Evolutionary conservation across 2,113 vertebrate species (phyloP).

Genomic region (Reinhardtius hippoglossoides): DNA sequence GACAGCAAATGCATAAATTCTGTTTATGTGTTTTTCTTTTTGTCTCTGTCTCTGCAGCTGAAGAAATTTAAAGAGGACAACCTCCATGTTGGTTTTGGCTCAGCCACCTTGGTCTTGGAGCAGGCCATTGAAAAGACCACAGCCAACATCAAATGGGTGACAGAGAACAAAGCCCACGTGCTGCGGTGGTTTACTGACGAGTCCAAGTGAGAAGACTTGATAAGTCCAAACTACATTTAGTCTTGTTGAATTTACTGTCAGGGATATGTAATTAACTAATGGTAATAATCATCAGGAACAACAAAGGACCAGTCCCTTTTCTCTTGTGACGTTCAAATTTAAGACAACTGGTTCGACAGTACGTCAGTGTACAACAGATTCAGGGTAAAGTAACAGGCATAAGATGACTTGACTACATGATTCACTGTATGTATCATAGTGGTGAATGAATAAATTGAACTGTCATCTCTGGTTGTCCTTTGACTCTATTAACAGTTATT

Average conservation of each 20-base stretch:
- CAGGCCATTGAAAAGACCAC: constrained; percentile 90
- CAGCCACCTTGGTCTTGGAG: constrained; percentile 86
- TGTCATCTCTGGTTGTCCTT: neutral
- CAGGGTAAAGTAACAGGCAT: neutral
- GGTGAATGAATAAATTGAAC: neutral
- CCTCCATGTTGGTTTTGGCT: constrained; percentile 86
- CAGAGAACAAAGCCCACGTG: constrained; percentile 81
- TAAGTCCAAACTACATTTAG: neutral
- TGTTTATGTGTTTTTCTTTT: neutral
- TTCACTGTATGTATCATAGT: neutral
- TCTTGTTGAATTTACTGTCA: constrained; percentile 2
- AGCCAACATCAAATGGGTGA: constrained; percentile 91
- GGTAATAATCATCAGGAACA: too few species aligned
- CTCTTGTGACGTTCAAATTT: too few species aligned
- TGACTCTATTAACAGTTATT: neutral
- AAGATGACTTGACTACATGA: neutral
- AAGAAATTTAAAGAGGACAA: constrained; percentile 88
- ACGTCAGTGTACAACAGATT: neutral
- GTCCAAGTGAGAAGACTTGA: constrained; percentile 46
- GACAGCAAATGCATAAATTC: neutral
- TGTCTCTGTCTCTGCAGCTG: constrained; percentile 80
- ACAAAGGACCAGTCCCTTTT: neutral
- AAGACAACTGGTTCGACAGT: neutral
- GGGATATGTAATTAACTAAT: neutral
- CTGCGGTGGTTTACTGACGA: constrained; percentile 80